Base-by-base conservation (phyloP, 2,113 vertebrate genomes). In the Centropus bengalensis region DNA sequence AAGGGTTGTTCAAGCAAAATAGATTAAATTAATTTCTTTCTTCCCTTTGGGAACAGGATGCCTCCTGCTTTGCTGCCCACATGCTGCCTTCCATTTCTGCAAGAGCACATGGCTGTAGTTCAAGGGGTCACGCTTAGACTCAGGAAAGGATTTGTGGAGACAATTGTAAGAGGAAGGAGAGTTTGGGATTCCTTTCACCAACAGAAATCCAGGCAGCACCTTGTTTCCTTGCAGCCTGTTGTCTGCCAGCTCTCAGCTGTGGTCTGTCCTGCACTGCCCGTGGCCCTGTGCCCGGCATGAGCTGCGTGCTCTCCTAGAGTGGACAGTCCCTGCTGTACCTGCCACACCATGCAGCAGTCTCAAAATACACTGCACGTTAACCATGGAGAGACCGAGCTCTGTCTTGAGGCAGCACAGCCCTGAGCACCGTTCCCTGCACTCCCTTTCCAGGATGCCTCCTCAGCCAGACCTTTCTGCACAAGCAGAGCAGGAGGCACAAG, bases 1-100 rank as follows among this genome's bases (percentile, higher is more conserved):
- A 97, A 94, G 97, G 94, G 91, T 94, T 97, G 95, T 91, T 97
- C 82, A 96, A 96, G 97, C 90, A 91, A 97, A 97, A 97, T 91
- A 96, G 88, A 96, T 95, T 92, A 96, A 97, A 91, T 97, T 97
- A 93, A 97, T 97, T 97, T 95, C 89, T 88, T 93, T 84, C 52
- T 92, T 84, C 69, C 92, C 85, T 59, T 82, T 76, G 89, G 88
- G 92, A 94, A 81, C 38, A 78, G 81, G 92, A 94, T 82, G 83
- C 88, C 81, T 87, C 81, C 91, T 88, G 82, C 88, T 95, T 77
- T 91, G 83, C 87, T 93, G 93, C 89, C 82, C 44, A 80, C 86
- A 28, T 77, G 71, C 76, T 56, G 79, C 19, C 88, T 94, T 93
- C 94, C 38, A 89, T 95, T 95, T 33, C 91, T 52, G 8, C 71